Percentiles rank a stretch among this genome's conserved stretches.
Evolutionary conservation across 1,140 invertebrate species (phyloP).

Genomic region (Trissolcus basalis): DNA sequence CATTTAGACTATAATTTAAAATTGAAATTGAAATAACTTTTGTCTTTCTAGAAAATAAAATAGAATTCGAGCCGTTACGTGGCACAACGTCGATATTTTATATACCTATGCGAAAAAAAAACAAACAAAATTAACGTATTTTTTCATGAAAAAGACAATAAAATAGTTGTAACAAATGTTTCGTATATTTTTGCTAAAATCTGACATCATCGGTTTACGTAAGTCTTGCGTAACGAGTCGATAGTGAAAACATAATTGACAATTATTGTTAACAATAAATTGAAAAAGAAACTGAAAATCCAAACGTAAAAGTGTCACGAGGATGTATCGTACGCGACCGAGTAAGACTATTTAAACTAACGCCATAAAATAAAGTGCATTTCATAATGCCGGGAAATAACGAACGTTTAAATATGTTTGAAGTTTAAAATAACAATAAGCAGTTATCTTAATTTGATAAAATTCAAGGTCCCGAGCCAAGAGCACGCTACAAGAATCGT

Average conservation of each 20-base stretch:
- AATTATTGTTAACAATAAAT: conserved; percentile 28
- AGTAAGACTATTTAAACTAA: background rate
- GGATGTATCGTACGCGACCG: too few species aligned
- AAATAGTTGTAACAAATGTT: too few species aligned
- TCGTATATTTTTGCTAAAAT: background rate
- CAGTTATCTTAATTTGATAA: background rate
- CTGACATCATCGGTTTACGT: background rate
- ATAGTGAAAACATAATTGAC: conserved; percentile 22
- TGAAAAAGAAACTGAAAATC: conserved; percentile 15
- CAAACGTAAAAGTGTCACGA: too few species aligned
- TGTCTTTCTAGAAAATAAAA: too few species aligned
- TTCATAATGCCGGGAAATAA: background rate
- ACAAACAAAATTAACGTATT: too few species aligned
- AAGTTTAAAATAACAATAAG: conserved; percentile 1
- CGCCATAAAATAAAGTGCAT: conserved; percentile 1
- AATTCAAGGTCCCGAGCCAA: background rate
- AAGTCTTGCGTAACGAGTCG: conserved; percentile 11
- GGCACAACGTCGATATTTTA: too few species aligned
- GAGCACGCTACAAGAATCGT: background rate
- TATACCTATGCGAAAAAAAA: too few species aligned
- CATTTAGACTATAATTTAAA: too few species aligned
- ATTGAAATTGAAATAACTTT: too few species aligned
- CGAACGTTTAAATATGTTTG: background rate
- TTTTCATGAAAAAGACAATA: background rate
- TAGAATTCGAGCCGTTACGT: too few species aligned